These are phyloP conservation scores for Drosophila nigricruria DNA, from an alignment of 2,888 invertebrate genomes.

Conservation along the genomic window DNA sequence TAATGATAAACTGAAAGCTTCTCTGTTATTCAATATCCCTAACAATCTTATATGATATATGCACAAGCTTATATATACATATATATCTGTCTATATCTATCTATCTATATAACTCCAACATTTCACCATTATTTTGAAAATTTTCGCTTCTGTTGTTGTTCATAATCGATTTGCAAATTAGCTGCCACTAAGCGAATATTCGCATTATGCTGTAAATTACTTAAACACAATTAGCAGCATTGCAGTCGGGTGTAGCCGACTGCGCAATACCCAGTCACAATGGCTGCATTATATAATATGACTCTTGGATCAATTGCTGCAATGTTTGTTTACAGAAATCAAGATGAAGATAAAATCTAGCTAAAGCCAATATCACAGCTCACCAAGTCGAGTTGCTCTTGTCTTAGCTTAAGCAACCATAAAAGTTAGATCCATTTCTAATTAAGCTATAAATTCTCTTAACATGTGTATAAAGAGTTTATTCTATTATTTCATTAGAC, in stretches of 20 bases:
- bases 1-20: neutral
- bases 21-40: neutral
- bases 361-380: no score
- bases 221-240: neutral
- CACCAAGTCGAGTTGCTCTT: no score
- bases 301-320: neutral
- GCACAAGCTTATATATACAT: neutral
- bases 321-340: neutral
- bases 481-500: neutral
- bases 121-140: neutral
- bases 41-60: neutral
- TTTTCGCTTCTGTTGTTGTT: neutral
- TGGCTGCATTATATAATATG: neutral
- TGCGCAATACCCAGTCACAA: neutral
- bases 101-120: no score
- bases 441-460: no score
- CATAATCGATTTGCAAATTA: conserved; percentile 4
- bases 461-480: neutral
- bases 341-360: neutral
- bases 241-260: neutral
- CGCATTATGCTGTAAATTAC: conserved; percentile 4
- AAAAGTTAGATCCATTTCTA: no score
- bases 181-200: neutral
- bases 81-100: neutral
- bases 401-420: no score